Evolutionary conservation across 2,888 invertebrate genomes (phyloP), one percentile per base, ranked within the genome.

Genomic region (Parthenolecanium corni): DNA sequence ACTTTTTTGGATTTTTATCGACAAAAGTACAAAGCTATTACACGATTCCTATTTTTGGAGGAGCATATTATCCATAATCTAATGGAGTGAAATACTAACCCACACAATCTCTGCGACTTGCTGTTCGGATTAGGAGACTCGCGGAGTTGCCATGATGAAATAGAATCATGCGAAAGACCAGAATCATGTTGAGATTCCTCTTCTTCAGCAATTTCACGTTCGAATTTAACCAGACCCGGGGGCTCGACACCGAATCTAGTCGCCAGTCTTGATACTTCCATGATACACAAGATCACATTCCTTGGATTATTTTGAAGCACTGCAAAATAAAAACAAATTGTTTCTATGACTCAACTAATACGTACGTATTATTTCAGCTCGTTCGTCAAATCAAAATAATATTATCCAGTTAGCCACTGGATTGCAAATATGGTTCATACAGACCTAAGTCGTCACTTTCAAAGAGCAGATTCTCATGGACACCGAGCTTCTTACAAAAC

Each of bases 361-460:
- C n/a, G n/a, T n/a, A n/a, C n/a, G n/a, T n/a, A n/a, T n/a, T n/a
- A n/a, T n/a, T n/a, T n/a, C n/a, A n/a, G n/a, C n/a, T n/a, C n/a
- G n/a, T n/a, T n/a, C n/a, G n/a, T n/a, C n/a, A n/a, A n/a, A 12
- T 12, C 18, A 2, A 18, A 46, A 46, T 46, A n/a, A 46, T 2
- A 40, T 40, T 40, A n/a, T 14, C n/a, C 40, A 2, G n/a, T 14
- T 40, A n/a, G 40, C 40, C 40, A 38, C 12, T 2, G 40, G n/a
- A n/a, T 40, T 16, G 12, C 12, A 2, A 40, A 40, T 40, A 40
- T 40, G 1, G n/a, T 40, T 18, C 12, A 31, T 49, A 53, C 74
- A 73, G 74, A 89, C 89, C 89, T 68, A 91, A 78, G 73, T 89
- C 89, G 72, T 91, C 90, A 70, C 89, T 89, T 76, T 92, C 91